phyloP scores from a whole-genome alignment of 2,888 invertebrate species.

The Leptinotarsa peninsularis region DNA sequence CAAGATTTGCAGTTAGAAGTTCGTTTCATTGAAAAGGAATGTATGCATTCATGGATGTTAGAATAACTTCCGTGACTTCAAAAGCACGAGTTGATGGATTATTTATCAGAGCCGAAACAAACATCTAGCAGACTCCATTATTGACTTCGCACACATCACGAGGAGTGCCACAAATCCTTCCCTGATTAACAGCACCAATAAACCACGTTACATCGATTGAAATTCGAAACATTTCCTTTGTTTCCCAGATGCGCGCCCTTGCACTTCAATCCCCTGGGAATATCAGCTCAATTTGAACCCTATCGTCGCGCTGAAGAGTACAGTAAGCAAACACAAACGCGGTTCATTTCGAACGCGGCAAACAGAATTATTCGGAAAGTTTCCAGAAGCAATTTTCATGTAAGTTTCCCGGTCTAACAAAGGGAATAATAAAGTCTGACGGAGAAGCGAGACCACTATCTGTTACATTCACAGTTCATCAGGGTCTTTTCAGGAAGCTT shows the following conservation, averaged over 20 bases:
- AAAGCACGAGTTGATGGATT: too few relatives aligned
- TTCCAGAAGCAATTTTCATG: constrained; percentile 46
- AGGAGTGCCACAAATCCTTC: too few relatives aligned
- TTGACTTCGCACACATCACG: too few relatives aligned
- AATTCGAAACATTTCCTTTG: constrained; percentile 1
- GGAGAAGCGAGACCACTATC: constrained; percentile 56
- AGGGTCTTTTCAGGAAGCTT: constrained; percentile 59
- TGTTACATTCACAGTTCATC: constrained; percentile 62
- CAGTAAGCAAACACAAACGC: constrained; percentile 42
- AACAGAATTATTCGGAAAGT: constrained; percentile 47
- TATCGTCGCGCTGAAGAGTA: constrained; percentile 31
- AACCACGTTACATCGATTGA: too few relatives aligned
- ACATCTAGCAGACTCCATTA: too few relatives aligned
- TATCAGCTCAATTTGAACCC: constrained; percentile 40
- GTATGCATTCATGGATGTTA: too few relatives aligned
- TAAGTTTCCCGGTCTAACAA: constrained; percentile 46
- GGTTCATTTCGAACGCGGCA: constrained; percentile 45
- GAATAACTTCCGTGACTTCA: too few relatives aligned
- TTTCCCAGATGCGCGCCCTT: constrained; percentile 8
- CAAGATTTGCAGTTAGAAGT: too few relatives aligned
- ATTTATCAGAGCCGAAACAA: too few relatives aligned
- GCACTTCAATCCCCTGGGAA: constrained; percentile 29
- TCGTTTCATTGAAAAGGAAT: too few relatives aligned
- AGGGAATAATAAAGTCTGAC: constrained; percentile 49
- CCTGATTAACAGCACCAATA: too few relatives aligned